Conservation (phyloP, 2,888 invertebrate genomes). For the Alsophila aescularia region DNA sequence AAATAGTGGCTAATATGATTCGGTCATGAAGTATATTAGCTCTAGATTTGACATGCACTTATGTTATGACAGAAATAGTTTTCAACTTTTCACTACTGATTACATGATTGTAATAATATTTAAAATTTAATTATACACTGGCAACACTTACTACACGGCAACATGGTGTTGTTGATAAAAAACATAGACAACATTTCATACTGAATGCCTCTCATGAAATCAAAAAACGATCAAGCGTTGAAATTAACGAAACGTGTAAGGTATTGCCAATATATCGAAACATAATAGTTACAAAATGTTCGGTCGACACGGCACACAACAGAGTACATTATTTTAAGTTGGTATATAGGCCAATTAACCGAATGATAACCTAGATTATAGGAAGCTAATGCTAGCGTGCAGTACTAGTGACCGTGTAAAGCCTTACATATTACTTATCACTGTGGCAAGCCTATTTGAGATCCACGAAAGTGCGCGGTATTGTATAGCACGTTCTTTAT, state of each 20-base stretch:
- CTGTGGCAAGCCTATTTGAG: no score
- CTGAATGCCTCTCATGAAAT: not conserved
- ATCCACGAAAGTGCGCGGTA: no score
- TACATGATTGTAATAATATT: not conserved
- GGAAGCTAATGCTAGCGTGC: no score
- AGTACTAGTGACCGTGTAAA: no score
- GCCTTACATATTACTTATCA: no score
- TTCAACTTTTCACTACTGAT: constrained; percentile 7
- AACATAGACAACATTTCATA: not conserved
- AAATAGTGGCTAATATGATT: not conserved
- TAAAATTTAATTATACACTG: not conserved
- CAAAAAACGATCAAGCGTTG: not conserved
- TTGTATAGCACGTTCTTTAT: no score
- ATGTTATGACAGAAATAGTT: constrained; percentile 6
- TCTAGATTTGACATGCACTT: not conserved
- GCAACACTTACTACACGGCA: not conserved
- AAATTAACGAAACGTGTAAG: not conserved
- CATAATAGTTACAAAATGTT: not conserved
- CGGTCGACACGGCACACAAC: not conserved
- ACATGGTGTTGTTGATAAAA: not conserved
- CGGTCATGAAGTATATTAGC: not conserved
- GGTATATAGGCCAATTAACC: no score
- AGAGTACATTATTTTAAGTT: not conserved
- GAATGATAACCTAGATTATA: no score
- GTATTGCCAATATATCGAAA: constrained; percentile 5